These are phyloP conservation scores for Scomber colias DNA, from an alignment of 2,113 vertebrate species.

Conservation along the genomic window DNA sequence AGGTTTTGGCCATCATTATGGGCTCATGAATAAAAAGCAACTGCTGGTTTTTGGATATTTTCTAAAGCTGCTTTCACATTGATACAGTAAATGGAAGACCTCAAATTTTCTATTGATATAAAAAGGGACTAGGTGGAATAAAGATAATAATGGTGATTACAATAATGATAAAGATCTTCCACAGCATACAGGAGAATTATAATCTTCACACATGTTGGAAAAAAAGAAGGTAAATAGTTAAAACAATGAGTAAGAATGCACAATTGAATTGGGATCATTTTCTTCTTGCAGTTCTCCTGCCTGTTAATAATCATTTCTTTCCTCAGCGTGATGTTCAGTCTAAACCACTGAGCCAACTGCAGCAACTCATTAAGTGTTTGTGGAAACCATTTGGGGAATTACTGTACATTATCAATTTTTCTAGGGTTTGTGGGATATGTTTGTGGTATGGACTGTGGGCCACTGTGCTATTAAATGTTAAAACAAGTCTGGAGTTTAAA, in stretches of 20 bases:
- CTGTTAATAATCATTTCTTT: constrained; percentile 25
- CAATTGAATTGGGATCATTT: neutral
- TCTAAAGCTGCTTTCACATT: constrained; percentile 24
- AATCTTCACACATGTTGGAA: constrained; percentile 7
- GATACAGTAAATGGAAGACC: constrained; percentile 3
- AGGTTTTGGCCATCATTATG: constrained; percentile 50
- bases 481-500: constrained; percentile 2
- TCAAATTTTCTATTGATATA: constrained; percentile 7
- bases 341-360: constrained; percentile 30
- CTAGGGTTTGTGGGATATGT: neutral
- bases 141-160: constrained; percentile 23
- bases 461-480: constrained; percentile 36
- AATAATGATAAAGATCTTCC: neutral
- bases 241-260: neutral
- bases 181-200: neutral
- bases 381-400: constrained; percentile 27
- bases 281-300: constrained; percentile 21
- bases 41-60: constrained; percentile 10
- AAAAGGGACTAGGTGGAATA: neutral
- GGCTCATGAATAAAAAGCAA: constrained; percentile 65
- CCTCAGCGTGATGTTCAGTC: constrained; percentile 20
- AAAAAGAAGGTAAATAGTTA: constrained; percentile 7
- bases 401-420: constrained; percentile 13
- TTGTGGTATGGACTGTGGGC: constrained; percentile 2
- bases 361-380: constrained; percentile 38